Evolutionary conservation across 2,113 vertebrate species (phyloP), one percentile per base, ranked within the genome.

Genomic region (Manacus vitellinus): DNA sequence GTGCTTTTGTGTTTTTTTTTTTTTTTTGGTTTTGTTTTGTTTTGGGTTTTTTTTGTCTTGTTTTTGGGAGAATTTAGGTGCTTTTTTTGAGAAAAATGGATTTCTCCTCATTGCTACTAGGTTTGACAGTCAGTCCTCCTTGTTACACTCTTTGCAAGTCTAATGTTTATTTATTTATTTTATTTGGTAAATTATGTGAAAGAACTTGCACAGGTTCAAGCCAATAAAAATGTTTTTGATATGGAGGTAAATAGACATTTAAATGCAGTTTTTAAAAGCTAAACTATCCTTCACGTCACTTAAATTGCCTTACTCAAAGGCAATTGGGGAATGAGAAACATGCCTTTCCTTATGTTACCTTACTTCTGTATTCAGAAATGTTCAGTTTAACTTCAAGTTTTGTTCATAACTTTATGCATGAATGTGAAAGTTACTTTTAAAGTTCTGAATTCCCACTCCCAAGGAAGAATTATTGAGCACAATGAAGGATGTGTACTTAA

Each of bases 401-500:
- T 18, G 6, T 61, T 94, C 65, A 92, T 84, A 84, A 91, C 79
- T 95, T 95, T 86, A 88, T 86, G 75, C 68, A 77, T 84, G 65
- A 88, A 84, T 84, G 65, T 96, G 68, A 77, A 77, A 94, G 79
- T 90, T 94, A 41, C 82, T 70, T 83, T 92, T 94, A 95, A 81
- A 90, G 47, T 92, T 94, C 79, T 92, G 88, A 92, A 91, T 95
- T 89, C 92, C 79, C 51, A 68, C 65, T 94, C 70, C 47, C 56
- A 49, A 61, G 61, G 56, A 95, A 46, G 85, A 96, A 93, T 95
- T 94, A 94, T 68, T 81, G 79, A 96, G 75, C 71, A 85, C 90
- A 94, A 84, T 68, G 85, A 93, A 93, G 79, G 79, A 95, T 71
- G 79, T 90, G 62, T 94, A 75, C 91, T 96, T 94, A 93, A 97